Base-by-base conservation (phyloP, 2,888 invertebrate genomes). In the Lithophane semibrunnea region DNA sequence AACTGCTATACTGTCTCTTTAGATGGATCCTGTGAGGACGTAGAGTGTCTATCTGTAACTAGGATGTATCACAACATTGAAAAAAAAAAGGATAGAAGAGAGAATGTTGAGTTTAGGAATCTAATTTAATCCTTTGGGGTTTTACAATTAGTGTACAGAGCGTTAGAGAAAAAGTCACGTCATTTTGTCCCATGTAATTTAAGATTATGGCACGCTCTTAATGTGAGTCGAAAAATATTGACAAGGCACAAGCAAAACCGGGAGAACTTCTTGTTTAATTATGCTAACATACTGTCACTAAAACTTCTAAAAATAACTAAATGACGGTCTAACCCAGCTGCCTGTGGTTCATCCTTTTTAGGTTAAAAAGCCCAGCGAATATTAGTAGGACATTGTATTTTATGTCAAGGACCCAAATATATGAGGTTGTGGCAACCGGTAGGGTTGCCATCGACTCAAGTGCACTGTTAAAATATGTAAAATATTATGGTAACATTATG, bases 401-500 rank as follows among this genome's bases (percentile, higher is more conserved):
- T 88, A 86, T 80, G 77, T 78, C 79, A 88, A 87, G 83, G 78
- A 52, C 75, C 66, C 75, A 78, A 85, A 88, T 78, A 80, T 80
- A 84, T 82, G 86, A 75, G 86, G 77, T 78, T 72, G 76, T 52
- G 80, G 82, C 77, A 52, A 64, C 73, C 77, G 66, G 70, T 54
- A 63, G 73, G 63, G 70, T 58, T 44, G 42, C 86, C 56, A 78
- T 85, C 47, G 65, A 47, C 67, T 78, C 79, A 37, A 81, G 79
- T 85, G 87, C 83, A 85, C 77, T 67, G 79, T 68, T 86, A 73
- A 86, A 87, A 83, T 87, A 88, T 87, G 88, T 85, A 86, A 82
- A 85, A 78, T 75, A 83, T 81, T 72, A 85, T 75, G 80, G 69
- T 49, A 56, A 76, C 63, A 80, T 86, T 80, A 86, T 86, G 77